Base-by-base conservation (phyloP, 2,888 invertebrate species). In the Trichopria drosophilae region DNA sequence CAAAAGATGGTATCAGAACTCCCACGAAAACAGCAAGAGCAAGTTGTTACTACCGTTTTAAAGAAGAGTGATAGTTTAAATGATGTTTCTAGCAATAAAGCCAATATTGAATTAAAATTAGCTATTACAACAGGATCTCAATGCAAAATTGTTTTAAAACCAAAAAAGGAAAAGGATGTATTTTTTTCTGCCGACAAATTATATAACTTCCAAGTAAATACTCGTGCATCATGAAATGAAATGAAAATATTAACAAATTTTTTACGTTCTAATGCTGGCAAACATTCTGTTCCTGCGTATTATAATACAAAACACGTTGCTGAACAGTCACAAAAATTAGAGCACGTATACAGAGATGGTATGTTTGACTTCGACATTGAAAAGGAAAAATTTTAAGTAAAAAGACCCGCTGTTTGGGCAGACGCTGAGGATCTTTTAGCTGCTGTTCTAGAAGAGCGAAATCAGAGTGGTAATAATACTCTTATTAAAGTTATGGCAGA, bases 161-260 rank as follows among this genome's bases (percentile, higher is more conserved):
- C 39, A 41, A 15, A 26, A 7, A 15, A 7, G 19, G 10, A 29
- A 28, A 28, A 41, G 22, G 7, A 26, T 13, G 9, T 41, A 40
- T 12, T 6, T 29, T 41, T 41, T 29, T 13, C 16, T 4, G 18
- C 28, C 29, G 29, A 41, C 12, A 5, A 13, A 10, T 16, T 29
- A 19, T 13, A 41, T 26, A 29, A 41, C 19, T 29, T 20, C 18
- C 41, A 41, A 41, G 23, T 29, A 15, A 42, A 42, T 31, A 18
- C 31, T 42, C 20, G 31, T 6, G 42, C 28, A 42, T 29, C 29
- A 18, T n/a, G 6, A 18, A 42, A 42, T 16, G 6, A 29, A 31
- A 42, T 29, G 42, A 31, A 12, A 20, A 42, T 29, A 31, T 13
- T 42, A 19, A 18, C 31, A 4, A 42, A 31, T 31, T 42, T 29